Conservation (phyloP, 2,888 invertebrate species). For the Idaea biselata region DNA sequence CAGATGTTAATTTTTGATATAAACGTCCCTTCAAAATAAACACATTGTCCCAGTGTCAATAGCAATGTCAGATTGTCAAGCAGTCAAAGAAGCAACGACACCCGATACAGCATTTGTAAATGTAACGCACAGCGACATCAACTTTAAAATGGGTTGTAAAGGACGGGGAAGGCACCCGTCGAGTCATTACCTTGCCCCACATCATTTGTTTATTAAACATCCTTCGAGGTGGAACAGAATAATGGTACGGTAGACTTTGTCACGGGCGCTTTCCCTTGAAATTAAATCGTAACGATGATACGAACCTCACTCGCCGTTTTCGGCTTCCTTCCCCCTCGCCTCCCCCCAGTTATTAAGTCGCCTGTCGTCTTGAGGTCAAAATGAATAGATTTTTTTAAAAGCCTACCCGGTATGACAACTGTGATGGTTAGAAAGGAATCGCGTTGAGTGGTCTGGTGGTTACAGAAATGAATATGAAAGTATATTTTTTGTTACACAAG, state of each 20-base stretch:
- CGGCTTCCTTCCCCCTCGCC: slow-evolving; percentile 42
- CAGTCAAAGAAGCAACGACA: slow-evolving; percentile 16
- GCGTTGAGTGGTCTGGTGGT: slow-evolving; percentile 55
- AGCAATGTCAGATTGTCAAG: slow-evolving; percentile 8
- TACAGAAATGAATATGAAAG: slow-evolving; percentile 39
- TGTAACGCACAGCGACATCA: slow-evolving; percentile 44
- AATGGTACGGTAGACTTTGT: slow-evolving; percentile 75
- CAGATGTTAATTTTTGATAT: neutral
- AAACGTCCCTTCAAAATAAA: neutral
- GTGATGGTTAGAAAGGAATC: slow-evolving; percentile 71
- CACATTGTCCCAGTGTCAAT: neutral
- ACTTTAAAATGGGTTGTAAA: slow-evolving; percentile 61
- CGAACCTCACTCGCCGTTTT: slow-evolving; percentile 65
- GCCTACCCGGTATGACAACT: slow-evolving; percentile 62
- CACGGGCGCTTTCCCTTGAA: slow-evolving; percentile 73
- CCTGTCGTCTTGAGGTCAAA: slow-evolving; percentile 72
- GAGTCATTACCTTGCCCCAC: slow-evolving; percentile 70
- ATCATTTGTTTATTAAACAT: slow-evolving; percentile 79
- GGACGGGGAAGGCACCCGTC: slow-evolving; percentile 53
- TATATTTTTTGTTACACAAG: slow-evolving; percentile 23
- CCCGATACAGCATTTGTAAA: slow-evolving; percentile 47
- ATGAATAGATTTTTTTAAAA: slow-evolving; percentile 75
- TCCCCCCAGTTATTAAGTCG: slow-evolving; percentile 65
- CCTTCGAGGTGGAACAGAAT: slow-evolving; percentile 75
- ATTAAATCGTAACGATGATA: slow-evolving; percentile 79